Evolutionary conservation across 30 jellyfish, hydroid and myxozoan species (phyloP), one percentile per base, ranked within the genome.

Genomic region (Aurelia aurita complex sp. Pacific): DNA sequence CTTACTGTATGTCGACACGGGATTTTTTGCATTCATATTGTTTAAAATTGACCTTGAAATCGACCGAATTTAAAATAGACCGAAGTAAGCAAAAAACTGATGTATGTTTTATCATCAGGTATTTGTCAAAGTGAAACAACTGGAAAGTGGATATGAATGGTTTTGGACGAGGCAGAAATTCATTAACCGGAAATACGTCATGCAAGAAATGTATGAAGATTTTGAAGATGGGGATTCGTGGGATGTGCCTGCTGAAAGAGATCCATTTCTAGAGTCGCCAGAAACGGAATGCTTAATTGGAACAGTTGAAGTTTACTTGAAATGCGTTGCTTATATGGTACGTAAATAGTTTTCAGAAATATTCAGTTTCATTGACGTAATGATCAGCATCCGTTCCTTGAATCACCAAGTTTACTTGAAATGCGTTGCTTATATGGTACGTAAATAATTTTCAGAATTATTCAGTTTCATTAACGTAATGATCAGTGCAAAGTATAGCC

Each of bases 131-230:
- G 95, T 90, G 72, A 82, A 75, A 64, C 91, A 83, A 67, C 61
- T 90, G 15, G 95, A 90, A 18, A 90, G 82, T 42, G 97, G 97
- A 1, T 83, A 90, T 50, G 87, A 69, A 43, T 90, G 95, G 95
- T 76, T 82, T 14, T 90, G 97, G 97, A 83, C 88, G 11, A 69
- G 90, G 63, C 89, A 81, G 83, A 90, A 90, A 52, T 90, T 90
- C 77, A 69, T 90, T 67, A 90, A 83, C 79, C 63, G 97, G 35
- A 90, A 90, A 83, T 90, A 90, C 73, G 91, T 76, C 72, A 90
- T 90, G 97, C 94, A 82, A 55, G 97, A 90, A 62, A 90, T 90
- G 97, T 90, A 79, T 40, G 97, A 90, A 63, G 97, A 90, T 72
- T 90, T 82, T 61, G 86, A 81, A 54, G 92, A 66, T 15, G 95